A percentile compares a stretch with the other conserved stretches of the same genome.
Evolutionary conservation across 1,140 invertebrate species (phyloP).

Genomic region (Drosophila kohkoa): DNA sequence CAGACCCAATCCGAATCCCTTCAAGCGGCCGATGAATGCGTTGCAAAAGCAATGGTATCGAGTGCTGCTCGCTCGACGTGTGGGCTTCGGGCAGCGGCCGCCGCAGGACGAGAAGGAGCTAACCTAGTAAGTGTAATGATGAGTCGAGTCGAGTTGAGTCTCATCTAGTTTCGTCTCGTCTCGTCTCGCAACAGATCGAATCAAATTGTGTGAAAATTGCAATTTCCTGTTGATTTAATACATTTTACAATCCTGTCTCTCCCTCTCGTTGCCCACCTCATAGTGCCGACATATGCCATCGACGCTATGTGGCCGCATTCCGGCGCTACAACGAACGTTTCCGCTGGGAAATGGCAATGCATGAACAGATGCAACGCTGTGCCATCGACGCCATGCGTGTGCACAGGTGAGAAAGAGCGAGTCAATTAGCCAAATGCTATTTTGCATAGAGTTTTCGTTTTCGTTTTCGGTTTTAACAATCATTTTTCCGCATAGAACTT

Average conservation of each 20-base stretch:
- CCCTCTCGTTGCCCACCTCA: background rate
- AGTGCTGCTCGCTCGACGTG: constrained; percentile 70
- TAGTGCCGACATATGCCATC: constrained; percentile 75
- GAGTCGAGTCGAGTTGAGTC: background rate
- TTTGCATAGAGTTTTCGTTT: constrained; percentile 2
- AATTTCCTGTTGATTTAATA: constrained; percentile 82
- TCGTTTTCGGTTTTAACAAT: background rate
- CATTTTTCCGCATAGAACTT: constrained; percentile 55
- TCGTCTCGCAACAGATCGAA: constrained; percentile 50
- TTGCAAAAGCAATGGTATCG: constrained; percentile 84
- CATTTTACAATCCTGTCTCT: constrained; percentile 50
- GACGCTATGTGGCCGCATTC: constrained; percentile 75
- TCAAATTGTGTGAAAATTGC: constrained; percentile 82
- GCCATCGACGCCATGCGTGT: constrained; percentile 83
- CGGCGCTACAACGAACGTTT: constrained; percentile 79
- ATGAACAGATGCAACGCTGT: constrained; percentile 80
- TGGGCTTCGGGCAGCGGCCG: constrained; percentile 70
- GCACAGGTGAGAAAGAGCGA: constrained; percentile 63
- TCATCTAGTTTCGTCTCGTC: background rate
- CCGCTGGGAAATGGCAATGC: constrained; percentile 79
- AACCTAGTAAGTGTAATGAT: constrained; percentile 67
- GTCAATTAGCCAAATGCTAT: constrained; percentile 37
- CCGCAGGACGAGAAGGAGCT: constrained; percentile 62
- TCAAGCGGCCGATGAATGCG: constrained; percentile 83
- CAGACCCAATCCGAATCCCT: constrained; percentile 63